phyloP scores from a whole-genome alignment of 2,797 vertebrate species.

The Picus viridis region DNA sequence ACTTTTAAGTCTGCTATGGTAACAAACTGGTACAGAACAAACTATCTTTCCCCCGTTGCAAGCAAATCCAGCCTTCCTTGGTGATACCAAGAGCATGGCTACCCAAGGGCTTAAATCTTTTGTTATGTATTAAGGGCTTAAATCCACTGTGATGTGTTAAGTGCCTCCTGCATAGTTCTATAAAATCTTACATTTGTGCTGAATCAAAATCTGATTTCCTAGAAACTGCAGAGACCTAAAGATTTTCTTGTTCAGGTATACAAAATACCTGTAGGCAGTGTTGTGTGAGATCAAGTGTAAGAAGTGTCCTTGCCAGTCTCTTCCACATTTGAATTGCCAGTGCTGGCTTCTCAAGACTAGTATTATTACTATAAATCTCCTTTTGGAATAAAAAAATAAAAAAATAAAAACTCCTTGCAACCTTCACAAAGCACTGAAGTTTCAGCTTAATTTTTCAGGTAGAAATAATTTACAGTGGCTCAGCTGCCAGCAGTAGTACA shows the following conservation, averaged over 20 bases:
- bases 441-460: background rate
- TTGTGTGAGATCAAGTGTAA: background rate
- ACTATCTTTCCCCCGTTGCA: fast-evolving
- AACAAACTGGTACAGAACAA: background rate
- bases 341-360: background rate
- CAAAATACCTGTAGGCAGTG: background rate
- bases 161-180: background rate
- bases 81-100: background rate
- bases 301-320: background rate
- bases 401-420: background rate
- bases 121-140: too few species aligned
- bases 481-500: background rate
- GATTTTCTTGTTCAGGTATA: background rate
- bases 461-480: background rate
- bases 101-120: background rate
- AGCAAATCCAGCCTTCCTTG: background rate
- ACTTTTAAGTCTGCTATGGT: background rate
- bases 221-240: background rate
- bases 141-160: background rate
- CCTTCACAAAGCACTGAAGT: background rate
- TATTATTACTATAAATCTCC: background rate
- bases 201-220: background rate
- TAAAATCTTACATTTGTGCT: background rate
- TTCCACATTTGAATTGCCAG: background rate
- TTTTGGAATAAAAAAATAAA: background rate